A percentile compares a stretch with the other conserved stretches of the same genome.
phyloP scores from a whole-genome alignment of 2,888 invertebrate species.

The Azorinus chamasolen region DNA sequence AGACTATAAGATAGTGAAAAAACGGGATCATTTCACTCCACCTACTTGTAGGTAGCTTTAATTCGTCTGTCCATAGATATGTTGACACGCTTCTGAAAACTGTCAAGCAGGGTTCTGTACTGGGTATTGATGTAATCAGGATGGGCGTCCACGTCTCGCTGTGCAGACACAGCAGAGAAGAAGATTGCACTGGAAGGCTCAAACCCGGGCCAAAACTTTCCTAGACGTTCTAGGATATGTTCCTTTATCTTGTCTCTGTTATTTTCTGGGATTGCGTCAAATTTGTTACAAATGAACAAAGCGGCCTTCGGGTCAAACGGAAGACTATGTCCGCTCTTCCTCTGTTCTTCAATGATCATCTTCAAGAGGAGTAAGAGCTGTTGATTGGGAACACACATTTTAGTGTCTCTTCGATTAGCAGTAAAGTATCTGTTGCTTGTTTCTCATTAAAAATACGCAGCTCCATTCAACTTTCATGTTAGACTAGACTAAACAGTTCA shows the following conservation, averaged over 20 bases:
- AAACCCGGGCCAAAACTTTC: conserved; percentile 76
- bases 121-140: conserved; percentile 78
- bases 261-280: conserved; percentile 74
- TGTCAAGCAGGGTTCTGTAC: conserved; percentile 66
- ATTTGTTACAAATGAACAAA: conserved; percentile 81
- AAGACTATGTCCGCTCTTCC: conserved; percentile 37
- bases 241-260: conserved; percentile 63
- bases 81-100: conserved; percentile 69
- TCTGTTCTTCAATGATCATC: conserved; percentile 70
- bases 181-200: conserved; percentile 66
- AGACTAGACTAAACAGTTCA: too few relatives aligned
- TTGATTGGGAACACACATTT: too few relatives aligned
- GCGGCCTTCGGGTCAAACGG: conserved; percentile 78
- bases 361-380: conserved; percentile 73
- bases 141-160: conserved; percentile 61
- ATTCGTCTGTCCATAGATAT: conserved; percentile 70
- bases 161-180: conserved; percentile 71
- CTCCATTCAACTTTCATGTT: too few relatives aligned
- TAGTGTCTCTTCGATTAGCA: too few relatives aligned
- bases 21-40: too few relatives aligned
- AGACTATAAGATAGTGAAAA: too few relatives aligned
- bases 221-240: conserved; percentile 65
- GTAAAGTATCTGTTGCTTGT: too few relatives aligned
- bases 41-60: conserved; percentile 78
- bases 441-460: too few relatives aligned